A percentile compares a stretch with the other conserved stretches of the same genome.
Evolutionary conservation across 2,113 vertebrate species (phyloP).

Genomic region (Eleginops maclovinus): DNA sequence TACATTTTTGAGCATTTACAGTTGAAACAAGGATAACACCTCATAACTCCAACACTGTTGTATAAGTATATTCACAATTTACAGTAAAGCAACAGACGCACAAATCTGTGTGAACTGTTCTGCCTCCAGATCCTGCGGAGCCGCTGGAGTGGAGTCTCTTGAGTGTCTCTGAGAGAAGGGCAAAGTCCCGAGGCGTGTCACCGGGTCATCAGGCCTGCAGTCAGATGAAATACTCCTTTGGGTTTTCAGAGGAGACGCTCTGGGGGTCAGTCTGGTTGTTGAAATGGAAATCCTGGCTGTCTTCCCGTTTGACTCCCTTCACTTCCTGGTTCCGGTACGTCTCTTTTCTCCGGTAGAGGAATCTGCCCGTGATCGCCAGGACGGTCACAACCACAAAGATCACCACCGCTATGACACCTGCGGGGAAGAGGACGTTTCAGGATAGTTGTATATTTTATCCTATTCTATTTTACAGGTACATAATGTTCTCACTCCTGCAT

Average conservation of each 20-base stretch:
- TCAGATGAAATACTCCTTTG: conserved; percentile 96
- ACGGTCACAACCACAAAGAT: conserved; percentile 89
- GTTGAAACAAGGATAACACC: conserved; percentile 52
- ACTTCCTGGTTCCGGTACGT: conserved; percentile 88
- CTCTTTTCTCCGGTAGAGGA: conserved; percentile 89
- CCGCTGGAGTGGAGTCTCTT: conserved; percentile 39
- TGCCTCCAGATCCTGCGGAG: conserved; percentile 22
- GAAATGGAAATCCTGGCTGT: conserved; percentile 87
- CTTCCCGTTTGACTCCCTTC: conserved; percentile 88
- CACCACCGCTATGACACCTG: conserved; percentile 93
- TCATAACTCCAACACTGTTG: conserved; percentile 48
- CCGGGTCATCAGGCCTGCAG: conserved; percentile 38
- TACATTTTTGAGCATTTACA: conserved; percentile 77
- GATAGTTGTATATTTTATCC: too few species aligned
- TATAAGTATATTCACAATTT: conserved; percentile 55
- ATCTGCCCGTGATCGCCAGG: conserved; percentile 84
- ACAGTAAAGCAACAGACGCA: conserved; percentile 52
- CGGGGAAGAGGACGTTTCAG: conserved; percentile 2
- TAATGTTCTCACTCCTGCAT: too few species aligned
- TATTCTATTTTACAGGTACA: too few species aligned
- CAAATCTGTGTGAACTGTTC: conserved; percentile 27
- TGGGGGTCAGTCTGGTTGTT: conserved; percentile 88
- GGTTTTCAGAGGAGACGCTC: conserved; percentile 86
- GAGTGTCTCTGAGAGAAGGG: conserved; percentile 35
- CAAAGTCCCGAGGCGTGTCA: conserved; percentile 50